These are phyloP conservation scores for Geodia barretti DNA, from an alignment of 37 sponge, comb jelly and placozoan species.

Conservation along the genomic window DNA sequence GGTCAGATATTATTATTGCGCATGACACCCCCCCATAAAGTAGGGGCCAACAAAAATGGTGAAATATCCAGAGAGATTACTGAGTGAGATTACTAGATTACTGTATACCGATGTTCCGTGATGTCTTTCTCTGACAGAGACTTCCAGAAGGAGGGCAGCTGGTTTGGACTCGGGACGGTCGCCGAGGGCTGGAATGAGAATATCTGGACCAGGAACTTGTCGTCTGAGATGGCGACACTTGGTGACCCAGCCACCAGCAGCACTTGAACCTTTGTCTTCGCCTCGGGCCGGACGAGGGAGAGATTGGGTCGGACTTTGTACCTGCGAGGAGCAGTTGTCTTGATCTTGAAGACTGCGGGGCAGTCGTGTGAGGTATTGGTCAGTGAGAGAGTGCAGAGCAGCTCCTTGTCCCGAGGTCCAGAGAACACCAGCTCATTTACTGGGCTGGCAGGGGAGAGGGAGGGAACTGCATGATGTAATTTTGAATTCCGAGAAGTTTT, in stretches of 20 bases:
- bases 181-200: conserved; percentile 23
- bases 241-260: conserved; percentile 31
- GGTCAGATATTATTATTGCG: too few species aligned
- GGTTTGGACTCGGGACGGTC: conserved; percentile 2
- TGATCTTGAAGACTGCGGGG: conserved; percentile 67
- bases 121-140: conserved; percentile 13
- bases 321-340: conserved; percentile 82
- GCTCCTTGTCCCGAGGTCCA: conserved; percentile 22
- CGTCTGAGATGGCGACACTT: conserved; percentile 29
- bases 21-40: background rate
- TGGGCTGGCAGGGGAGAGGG: conserved; percentile 33
- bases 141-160: conserved; percentile 52
- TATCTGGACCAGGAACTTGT: conserved; percentile 79
- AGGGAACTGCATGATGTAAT: background rate
- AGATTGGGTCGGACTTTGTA: conserved; percentile 87
- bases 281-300: conserved; percentile 47
- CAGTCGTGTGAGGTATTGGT: conserved; percentile 46
- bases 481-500: background rate
- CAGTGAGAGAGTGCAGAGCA: conserved; percentile 48
- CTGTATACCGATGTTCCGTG: conserved; percentile 38
- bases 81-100: background rate
- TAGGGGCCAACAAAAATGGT: too few species aligned
- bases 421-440: conserved; percentile 46
- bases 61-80: too few species aligned
- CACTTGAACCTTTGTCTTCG: conserved; percentile 48